Percentiles rank a stretch among this genome's conserved stretches.
phyloP scores from a whole-genome alignment of 1,140 invertebrate genomes.

The Hirudo medicinalis region DNA sequence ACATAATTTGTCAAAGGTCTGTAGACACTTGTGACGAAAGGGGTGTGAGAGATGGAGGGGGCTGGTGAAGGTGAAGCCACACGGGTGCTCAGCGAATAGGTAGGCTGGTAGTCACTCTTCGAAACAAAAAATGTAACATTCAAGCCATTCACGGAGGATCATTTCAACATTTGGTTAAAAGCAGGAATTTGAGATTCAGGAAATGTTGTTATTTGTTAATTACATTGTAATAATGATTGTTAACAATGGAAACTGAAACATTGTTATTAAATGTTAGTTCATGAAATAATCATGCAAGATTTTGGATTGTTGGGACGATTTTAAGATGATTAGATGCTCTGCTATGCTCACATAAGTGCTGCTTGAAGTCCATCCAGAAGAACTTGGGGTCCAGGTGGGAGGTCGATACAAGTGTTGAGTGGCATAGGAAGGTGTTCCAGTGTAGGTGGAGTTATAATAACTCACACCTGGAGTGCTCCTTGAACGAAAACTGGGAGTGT shows the following conservation, averaged over 20 bases:
- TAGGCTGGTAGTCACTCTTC: neutral
- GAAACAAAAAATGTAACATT: too few species aligned
- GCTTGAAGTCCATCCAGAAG: constrained; percentile 4
- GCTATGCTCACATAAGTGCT: neutral
- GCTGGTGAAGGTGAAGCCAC: neutral
- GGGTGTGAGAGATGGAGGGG: neutral
- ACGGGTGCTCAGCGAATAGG: neutral
- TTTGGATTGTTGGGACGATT: too few species aligned
- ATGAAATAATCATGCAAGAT: too few species aligned
- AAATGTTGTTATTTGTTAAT: too few species aligned
- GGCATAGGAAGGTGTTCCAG: neutral
- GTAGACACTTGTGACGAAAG: constrained; percentile 3
- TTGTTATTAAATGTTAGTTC: too few species aligned
- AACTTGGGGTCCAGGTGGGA: neutral
- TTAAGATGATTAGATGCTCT: too few species aligned
- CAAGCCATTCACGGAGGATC: too few species aligned
- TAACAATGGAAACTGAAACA: too few species aligned
- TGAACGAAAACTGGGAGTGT: constrained; percentile 4
- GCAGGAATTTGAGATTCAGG: too few species aligned
- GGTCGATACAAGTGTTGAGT: constrained; percentile 1
- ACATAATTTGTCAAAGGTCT: constrained; percentile 12
- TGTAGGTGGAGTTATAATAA: neutral
- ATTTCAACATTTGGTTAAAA: too few species aligned
- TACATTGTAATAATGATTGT: too few species aligned
- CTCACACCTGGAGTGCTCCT: neutral